Evolutionary conservation across 2,888 invertebrate genomes (phyloP).

Genomic region (Hemistola chrysoprasaria): DNA sequence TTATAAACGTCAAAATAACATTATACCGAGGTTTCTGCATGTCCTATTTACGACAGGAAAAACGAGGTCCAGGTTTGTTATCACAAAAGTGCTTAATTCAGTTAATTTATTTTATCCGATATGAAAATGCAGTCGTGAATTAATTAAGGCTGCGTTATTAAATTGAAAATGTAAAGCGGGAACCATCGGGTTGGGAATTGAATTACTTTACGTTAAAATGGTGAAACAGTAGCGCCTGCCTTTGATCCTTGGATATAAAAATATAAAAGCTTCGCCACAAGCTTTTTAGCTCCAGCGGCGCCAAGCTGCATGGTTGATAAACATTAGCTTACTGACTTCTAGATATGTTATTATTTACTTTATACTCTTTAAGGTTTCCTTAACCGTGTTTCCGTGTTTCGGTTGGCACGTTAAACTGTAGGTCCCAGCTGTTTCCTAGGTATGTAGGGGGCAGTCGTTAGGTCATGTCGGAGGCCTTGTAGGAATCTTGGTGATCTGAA

Average conservation of each 20-base stretch:
- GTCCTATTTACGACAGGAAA: constrained; percentile 36
- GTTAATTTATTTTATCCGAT: constrained; percentile 48
- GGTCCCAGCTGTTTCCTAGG: too few relatives aligned
- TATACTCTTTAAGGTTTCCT: too few relatives aligned
- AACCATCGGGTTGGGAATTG: constrained; percentile 54
- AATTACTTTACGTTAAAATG: constrained; percentile 56
- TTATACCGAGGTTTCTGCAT: constrained; percentile 16
- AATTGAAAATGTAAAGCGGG: constrained; percentile 52
- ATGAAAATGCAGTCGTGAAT: constrained; percentile 45
- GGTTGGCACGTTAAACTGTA: too few relatives aligned
- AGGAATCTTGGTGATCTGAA: too few relatives aligned
- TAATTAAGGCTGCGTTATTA: constrained; percentile 55
- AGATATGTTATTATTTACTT: too few relatives aligned
- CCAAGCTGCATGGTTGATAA: constrained; percentile 41
- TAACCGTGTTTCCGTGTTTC: too few relatives aligned
- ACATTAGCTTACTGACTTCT: too few relatives aligned
- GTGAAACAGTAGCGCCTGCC: constrained; percentile 52
- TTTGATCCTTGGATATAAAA: constrained; percentile 63
- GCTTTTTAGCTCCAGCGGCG: constrained; percentile 35
- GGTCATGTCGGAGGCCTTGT: too few relatives aligned
- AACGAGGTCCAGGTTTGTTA: constrained; percentile 40
- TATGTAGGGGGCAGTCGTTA: too few relatives aligned
- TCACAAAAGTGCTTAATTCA: constrained; percentile 43
- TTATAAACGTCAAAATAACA: constrained; percentile 24
- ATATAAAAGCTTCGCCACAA: constrained; percentile 45